Percentiles rank a stretch among this genome's conserved stretches.
phyloP scores from a whole-genome alignment of 2,888 invertebrate genomes.

The Volucella bombylans region DNA sequence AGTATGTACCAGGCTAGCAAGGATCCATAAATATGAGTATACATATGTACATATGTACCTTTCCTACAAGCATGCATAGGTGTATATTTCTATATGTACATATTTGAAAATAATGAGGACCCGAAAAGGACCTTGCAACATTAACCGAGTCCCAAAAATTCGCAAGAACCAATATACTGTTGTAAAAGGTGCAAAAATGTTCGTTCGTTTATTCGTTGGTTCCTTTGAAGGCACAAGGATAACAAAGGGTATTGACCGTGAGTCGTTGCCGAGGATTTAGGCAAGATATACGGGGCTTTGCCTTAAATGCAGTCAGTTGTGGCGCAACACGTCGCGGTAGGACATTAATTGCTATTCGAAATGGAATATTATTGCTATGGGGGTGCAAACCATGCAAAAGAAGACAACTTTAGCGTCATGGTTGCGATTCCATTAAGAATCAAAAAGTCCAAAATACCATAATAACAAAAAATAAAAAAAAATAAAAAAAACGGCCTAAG shows the following conservation, averaged over 20 bases:
- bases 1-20: neutral
- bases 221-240: conserved; percentile 50
- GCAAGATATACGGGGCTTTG: conserved; percentile 50
- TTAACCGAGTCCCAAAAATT: conserved; percentile 37
- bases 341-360: conserved; percentile 70
- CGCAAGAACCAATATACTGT: conserved; percentile 46
- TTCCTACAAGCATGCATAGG: conserved; percentile 13
- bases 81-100: neutral
- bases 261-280: conserved; percentile 47
- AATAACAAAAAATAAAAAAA: no score
- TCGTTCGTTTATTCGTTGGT: conserved; percentile 37
- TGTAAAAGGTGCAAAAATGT: conserved; percentile 59
- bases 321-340: conserved; percentile 38
- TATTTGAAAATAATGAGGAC: conserved; percentile 63
- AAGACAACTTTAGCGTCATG: conserved; percentile 67
- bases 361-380: conserved; percentile 66
- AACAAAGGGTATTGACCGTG: conserved; percentile 71
- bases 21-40: neutral
- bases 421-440: conserved; percentile 70
- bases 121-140: conserved; percentile 29
- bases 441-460: conserved; percentile 43
- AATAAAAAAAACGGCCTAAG: conserved; percentile 37
- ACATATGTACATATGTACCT: neutral
- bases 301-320: conserved; percentile 40
- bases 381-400: conserved; percentile 58